These are phyloP conservation scores for Malurus melanocephalus DNA, from an alignment of 2,113 vertebrate genomes.

Conservation along the genomic window DNA sequence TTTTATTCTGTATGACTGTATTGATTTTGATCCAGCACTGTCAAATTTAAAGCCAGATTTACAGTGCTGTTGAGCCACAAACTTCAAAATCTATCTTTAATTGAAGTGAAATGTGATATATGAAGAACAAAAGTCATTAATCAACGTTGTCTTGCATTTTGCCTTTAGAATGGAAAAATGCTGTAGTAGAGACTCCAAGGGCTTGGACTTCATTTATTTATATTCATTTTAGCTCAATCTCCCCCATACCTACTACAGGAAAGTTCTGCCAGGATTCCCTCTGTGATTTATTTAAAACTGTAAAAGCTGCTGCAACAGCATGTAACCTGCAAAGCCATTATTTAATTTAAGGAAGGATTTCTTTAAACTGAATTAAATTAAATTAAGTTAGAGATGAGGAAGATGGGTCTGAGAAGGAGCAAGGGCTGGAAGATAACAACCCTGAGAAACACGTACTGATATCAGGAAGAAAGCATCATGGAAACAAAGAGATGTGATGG, in stretches of 20 bases:
- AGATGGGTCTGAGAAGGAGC: not conserved
- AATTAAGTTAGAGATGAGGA: not conserved
- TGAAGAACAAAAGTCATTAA: not conserved
- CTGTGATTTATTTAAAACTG: not conserved
- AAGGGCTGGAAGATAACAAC: not conserved
- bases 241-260: not conserved
- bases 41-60: slow-evolving; percentile 33
- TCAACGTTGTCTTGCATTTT: not conserved
- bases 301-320: not conserved
- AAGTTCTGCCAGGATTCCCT: not conserved
- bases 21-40: slow-evolving; percentile 3
- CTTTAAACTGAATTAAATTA: not conserved
- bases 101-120: not conserved
- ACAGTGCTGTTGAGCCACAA: not conserved
- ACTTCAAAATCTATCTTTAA: slow-evolving; percentile 20
- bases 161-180: not conserved
- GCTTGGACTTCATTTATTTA: not conserved
- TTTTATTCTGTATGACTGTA: not conserved
- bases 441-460: not conserved
- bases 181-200: not conserved
- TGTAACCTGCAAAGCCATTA: not conserved
- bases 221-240: not conserved
- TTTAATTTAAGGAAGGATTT: not conserved
- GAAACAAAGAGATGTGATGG: not conserved
- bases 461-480: not conserved